Evolutionary conservation across 2,113 vertebrate genomes (phyloP).

Genomic region (Tringa solitaria): DNA sequence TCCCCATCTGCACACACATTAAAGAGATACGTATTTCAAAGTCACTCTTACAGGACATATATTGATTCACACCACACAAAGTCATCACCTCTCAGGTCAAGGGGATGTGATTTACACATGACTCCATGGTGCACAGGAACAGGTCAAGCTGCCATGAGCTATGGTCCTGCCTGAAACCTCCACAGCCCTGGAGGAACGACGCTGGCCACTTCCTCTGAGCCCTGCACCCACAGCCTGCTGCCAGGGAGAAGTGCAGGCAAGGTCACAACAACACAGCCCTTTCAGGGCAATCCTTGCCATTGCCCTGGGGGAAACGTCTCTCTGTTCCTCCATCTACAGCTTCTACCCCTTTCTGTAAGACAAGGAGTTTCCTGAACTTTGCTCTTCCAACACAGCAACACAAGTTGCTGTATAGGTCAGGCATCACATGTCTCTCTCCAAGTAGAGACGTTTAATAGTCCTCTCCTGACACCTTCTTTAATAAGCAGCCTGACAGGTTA

Average conservation of each 20-base stretch:
- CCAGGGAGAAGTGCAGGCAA: background rate
- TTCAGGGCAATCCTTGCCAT: background rate
- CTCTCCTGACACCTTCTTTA: constrained; percentile 2
- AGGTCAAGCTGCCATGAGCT: background rate
- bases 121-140: background rate
- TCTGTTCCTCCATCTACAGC: background rate
- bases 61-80: constrained; percentile 9
- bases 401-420: background rate
- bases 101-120: background rate
- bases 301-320: background rate
- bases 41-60: background rate
- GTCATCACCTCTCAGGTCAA: background rate
- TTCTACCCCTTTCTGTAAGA: background rate
- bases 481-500: constrained; percentile 33
- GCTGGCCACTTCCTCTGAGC: background rate
- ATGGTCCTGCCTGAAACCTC: background rate
- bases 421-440: rapidly evolving
- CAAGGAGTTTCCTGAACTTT: background rate
- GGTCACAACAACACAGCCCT: background rate
- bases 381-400: background rate
- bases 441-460: background rate
- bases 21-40: background rate
- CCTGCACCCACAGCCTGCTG: background rate
- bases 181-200: background rate
- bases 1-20: constrained; percentile 12